Base-by-base conservation (phyloP, 2,113 vertebrate genomes). In the Phylloscopus trochiloides region DNA sequence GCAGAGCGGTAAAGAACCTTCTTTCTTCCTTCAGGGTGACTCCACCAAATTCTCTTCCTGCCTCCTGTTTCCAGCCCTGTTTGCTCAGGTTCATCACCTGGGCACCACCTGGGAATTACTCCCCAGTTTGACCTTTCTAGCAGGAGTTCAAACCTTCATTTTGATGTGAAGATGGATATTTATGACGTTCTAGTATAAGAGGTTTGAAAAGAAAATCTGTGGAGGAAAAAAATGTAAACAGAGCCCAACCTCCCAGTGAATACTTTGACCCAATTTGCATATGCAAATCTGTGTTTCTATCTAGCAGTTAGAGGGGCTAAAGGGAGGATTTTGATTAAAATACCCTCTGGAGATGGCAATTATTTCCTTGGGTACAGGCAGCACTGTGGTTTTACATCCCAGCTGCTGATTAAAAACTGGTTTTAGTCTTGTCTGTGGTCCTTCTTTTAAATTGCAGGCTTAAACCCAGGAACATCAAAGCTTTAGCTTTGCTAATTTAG, bases 1-100 rank as follows among this genome's bases (percentile, higher is more conserved):
- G 99, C 99, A 58, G 99, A 99, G 94, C 97, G 98, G 99, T 99
- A 97, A 97, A 92, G 54, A 80, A n/a, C 66, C 66, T 45, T 81
- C 71, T 79, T 48, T 58, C n/a, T 90, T 88, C 75, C 88, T 85
- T 75, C 52, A 4, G n/a, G 29, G 40, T 91, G 54, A 66, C 82
- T 80, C 59, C 76, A 51, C 47, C 48, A 20, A 66, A 42, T 43
- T 8, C 77, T 55, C 0, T 71, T 61, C 66, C 42, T 74, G 47
- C 38, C 86, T 94, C 38, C 29, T 34, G 0, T 65, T 66, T 79
- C 57, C 83, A 7, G 29, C 36, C 38, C 66, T 43, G 0, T 58
- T 83, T 86, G 51, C 62, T 85, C 43, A 52, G 38, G 51, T 55
- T 40, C 82, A 31, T 47, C 62, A 5, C 36, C 40, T 40, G 40